A percentile compares a stretch with the other conserved stretches of the same genome.
Evolutionary conservation across 2,888 invertebrate genomes (phyloP).

Genomic region (Rosalia funebris): DNA sequence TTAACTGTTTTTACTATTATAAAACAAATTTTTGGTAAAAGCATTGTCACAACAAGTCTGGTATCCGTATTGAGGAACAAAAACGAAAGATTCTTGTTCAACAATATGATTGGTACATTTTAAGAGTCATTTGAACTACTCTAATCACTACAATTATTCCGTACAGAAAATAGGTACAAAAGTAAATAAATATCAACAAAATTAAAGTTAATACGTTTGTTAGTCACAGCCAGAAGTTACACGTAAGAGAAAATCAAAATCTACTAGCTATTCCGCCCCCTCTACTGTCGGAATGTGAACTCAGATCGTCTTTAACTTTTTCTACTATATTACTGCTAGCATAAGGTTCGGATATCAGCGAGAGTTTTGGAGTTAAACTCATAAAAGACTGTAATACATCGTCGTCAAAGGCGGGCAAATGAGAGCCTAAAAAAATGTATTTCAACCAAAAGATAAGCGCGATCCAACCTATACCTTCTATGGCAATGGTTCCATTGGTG

Average conservation of each 20-base stretch:
- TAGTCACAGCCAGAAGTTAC: slow-evolving; percentile 20
- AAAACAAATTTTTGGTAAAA: too few species aligned
- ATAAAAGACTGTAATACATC: slow-evolving; percentile 55
- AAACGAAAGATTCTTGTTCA: too few species aligned
- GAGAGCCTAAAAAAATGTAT: slow-evolving; percentile 53
- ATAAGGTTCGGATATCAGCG: slow-evolving; percentile 63
- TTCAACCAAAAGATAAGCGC: neutral
- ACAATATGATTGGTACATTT: too few species aligned
- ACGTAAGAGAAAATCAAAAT: slow-evolving; percentile 60
- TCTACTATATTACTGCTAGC: slow-evolving; percentile 75
- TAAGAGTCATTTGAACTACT: neutral
- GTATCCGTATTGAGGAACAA: too few species aligned
- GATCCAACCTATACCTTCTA: slow-evolving; percentile 57
- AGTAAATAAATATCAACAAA: neutral
- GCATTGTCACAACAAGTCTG: too few species aligned
- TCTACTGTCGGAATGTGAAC: slow-evolving; percentile 78
- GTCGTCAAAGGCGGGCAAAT: slow-evolving; percentile 56
- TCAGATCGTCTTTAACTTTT: slow-evolving; percentile 71
- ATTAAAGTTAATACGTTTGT: neutral
- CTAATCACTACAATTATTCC: neutral
- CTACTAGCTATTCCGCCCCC: slow-evolving; percentile 76
- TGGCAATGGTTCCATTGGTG: slow-evolving; percentile 57
- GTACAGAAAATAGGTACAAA: slow-evolving; percentile 4
- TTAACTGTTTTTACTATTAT: too few species aligned
- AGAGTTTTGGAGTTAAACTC: slow-evolving; percentile 48